phyloP scores from a whole-genome alignment of 2,113 vertebrate genomes.

The Otolemur garnettii region DNA sequence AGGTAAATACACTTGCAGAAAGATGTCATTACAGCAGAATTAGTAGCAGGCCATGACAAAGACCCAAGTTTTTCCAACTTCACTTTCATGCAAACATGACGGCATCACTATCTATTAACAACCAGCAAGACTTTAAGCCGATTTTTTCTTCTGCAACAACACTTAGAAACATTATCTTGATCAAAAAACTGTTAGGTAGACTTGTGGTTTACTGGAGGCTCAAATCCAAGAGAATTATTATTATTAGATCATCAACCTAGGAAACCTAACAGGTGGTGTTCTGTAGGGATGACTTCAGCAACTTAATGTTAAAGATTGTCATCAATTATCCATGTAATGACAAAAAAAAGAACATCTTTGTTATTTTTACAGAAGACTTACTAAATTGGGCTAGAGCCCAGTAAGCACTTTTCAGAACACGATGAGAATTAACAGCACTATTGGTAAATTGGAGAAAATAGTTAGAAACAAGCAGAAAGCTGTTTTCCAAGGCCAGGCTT shows the following conservation, averaged over 20 bases:
- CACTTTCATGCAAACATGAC: background rate
- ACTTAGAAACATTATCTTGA: background rate
- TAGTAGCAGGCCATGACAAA: background rate
- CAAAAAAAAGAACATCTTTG: background rate
- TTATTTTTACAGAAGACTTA: conserved; percentile 32
- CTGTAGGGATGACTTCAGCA: background rate
- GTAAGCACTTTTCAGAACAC: background rate
- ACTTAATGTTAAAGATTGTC: background rate
- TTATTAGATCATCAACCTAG: background rate
- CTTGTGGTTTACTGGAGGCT: background rate
- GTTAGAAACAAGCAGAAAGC: background rate
- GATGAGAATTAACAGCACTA: conserved; percentile 32
- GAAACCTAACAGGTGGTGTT: background rate
- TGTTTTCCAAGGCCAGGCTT: background rate
- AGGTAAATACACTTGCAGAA: background rate
- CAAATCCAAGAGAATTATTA: background rate
- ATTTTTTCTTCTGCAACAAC: background rate
- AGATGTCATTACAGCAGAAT: background rate
- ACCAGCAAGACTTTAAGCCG: background rate
- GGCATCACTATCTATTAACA: background rate
- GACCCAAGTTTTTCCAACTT: background rate
- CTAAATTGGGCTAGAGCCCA: background rate
- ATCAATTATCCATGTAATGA: background rate
- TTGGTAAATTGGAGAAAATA: background rate
- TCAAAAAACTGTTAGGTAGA: background rate